Conservation (phyloP, 2,113 vertebrate species). For the Sinocyclocheilus anshuiensis region DNA sequence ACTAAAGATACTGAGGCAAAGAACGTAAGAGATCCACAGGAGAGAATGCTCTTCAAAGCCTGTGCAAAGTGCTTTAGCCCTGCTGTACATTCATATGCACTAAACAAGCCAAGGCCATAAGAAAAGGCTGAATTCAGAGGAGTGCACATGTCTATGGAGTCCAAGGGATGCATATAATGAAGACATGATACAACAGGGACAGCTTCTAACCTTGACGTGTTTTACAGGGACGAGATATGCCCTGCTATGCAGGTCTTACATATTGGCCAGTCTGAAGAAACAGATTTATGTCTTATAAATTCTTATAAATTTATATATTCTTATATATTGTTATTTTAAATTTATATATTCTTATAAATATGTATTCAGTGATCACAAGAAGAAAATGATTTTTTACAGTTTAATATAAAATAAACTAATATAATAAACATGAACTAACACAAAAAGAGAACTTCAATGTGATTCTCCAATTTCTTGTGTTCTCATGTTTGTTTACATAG, state of each 20-base stretch:
- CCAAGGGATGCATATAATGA: neutral
- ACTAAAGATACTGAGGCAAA: neutral
- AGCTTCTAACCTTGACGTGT: neutral
- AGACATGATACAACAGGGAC: neutral
- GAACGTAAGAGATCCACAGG: neutral
- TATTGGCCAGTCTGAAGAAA: neutral
- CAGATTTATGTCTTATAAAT: neutral
- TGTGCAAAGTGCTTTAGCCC: neutral
- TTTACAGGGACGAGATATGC: neutral
- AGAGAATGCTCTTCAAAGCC: neutral
- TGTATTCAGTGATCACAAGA: neutral
- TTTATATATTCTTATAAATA: neutral
- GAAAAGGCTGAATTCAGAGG: neutral
- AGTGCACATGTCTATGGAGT: neutral
- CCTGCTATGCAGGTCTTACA: neutral
- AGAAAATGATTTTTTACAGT: neutral
- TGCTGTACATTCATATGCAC: neutral
- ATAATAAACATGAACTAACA: neutral
- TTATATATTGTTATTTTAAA: no score
- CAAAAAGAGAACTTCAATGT: neutral
- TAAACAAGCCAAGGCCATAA: neutral
- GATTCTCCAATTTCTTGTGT: neutral
- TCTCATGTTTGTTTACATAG: neutral
- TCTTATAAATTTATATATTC: no score
- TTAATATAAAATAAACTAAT: neutral